Evolutionary conservation across 2,888 invertebrate genomes (phyloP).

Genomic region (Arrhopalites spinosus): DNA sequence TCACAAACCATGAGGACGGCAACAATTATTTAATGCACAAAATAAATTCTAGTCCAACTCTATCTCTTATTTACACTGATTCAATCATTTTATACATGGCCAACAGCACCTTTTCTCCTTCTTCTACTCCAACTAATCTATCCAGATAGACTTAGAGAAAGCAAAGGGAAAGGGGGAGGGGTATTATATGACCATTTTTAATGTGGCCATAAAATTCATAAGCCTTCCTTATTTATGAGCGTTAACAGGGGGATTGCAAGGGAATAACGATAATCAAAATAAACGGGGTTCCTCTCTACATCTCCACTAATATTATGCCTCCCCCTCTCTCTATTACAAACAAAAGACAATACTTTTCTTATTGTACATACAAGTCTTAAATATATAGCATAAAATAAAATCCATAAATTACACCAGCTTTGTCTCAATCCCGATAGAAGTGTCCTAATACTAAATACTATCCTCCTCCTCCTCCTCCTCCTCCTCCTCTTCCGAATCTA

Average conservation of each 20-base stretch:
- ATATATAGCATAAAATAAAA: background rate
- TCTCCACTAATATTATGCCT: no score
- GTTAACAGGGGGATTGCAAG: conserved; percentile 1
- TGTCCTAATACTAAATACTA: background rate
- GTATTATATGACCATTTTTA: conserved; percentile 7
- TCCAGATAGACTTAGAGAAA: background rate
- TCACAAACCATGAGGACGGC: background rate
- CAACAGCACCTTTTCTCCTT: no score
- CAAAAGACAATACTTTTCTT: no score
- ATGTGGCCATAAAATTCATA: conserved; percentile 10
- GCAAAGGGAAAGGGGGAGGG: background rate
- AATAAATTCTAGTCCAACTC: background rate
- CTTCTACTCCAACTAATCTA: no score
- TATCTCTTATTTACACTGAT: background rate
- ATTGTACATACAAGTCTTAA: no score
- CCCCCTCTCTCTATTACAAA: no score
- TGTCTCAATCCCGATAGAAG: conserved; percentile 5
- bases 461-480: background rate
- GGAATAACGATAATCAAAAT: conserved; percentile 3
- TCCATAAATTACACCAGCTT: conserved; percentile 7
- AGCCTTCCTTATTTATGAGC: conserved; percentile 10
- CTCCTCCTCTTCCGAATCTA: no score
- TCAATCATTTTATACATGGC: background rate
- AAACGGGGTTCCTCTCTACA: conserved; percentile 1
- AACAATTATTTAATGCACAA: conserved; percentile 4